These are phyloP conservation scores for Microcaecilia unicolor DNA, from an alignment of 2,797 vertebrate genomes.

Conservation along the genomic window DNA sequence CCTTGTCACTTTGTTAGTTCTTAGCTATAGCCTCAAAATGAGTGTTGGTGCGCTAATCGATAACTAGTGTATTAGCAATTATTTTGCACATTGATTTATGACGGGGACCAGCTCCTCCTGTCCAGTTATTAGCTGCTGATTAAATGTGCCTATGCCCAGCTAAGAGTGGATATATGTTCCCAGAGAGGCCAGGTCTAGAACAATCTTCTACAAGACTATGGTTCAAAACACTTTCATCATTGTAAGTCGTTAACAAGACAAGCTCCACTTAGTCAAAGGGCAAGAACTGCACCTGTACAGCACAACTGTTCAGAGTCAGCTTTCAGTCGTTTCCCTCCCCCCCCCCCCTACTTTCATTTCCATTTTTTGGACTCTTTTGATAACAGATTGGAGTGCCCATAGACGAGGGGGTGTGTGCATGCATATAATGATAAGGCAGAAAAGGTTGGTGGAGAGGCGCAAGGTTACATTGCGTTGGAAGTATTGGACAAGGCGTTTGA, in stretches of 20 bases:
- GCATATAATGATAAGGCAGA: no score
- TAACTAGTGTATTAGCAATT: slow-evolving; percentile 99
- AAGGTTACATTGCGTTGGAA: slow-evolving; percentile 24
- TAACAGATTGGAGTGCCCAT: no score
- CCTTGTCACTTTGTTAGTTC: slow-evolving; percentile 96
- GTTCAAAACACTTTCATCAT: slow-evolving; percentile 76
- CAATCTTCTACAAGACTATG: slow-evolving; percentile 76
- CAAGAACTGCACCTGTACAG: slow-evolving; percentile 54
- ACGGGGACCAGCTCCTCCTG: slow-evolving; percentile 80
- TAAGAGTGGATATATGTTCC: slow-evolving; percentile 75
- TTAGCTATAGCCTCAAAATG: slow-evolving; percentile 88
- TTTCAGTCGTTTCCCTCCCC: slow-evolving; percentile 30
- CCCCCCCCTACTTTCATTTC: slow-evolving; percentile 7
- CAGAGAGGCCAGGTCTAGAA: slow-evolving; percentile 79
- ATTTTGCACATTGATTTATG: slow-evolving; percentile 99
- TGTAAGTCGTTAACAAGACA: slow-evolving; percentile 74
- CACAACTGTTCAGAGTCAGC: slow-evolving; percentile 25
- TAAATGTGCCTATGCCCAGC: slow-evolving; percentile 78
- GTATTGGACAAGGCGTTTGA: slow-evolving; percentile 24
- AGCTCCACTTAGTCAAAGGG: slow-evolving; percentile 70
- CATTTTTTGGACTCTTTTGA: neutral
- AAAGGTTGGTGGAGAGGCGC: slow-evolving; percentile 7
- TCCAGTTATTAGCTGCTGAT: slow-evolving; percentile 95
- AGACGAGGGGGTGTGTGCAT: neutral
- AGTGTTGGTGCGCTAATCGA: slow-evolving; percentile 90